Conservation (phyloP, 2,888 invertebrate species). For the Synergus itoensis region DNA sequence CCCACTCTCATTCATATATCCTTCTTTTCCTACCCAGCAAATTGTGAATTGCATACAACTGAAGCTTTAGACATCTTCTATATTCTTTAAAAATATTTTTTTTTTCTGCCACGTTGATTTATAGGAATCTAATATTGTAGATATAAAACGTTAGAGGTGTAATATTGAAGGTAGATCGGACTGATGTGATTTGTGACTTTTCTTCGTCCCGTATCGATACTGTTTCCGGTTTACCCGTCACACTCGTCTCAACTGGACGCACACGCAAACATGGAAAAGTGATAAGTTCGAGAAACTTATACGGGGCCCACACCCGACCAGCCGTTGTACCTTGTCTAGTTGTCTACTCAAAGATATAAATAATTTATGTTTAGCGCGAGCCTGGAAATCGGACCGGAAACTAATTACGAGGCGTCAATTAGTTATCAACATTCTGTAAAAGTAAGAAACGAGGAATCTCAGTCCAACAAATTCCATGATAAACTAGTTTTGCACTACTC, state of each 20-base stretch:
- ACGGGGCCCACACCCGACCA: constrained; percentile 44
- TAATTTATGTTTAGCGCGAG: constrained; percentile 58
- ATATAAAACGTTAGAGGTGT: neutral
- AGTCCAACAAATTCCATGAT: neutral
- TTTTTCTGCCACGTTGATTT: neutral
- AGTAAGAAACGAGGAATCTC: neutral
- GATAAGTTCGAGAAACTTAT: constrained; percentile 53
- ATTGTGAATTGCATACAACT: too few relatives aligned
- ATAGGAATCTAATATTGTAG: neutral
- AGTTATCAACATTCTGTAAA: constrained; percentile 40
- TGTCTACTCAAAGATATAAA: constrained; percentile 46
- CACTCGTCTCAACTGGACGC: constrained; percentile 49
- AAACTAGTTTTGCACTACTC: too few relatives aligned
- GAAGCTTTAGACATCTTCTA: too few relatives aligned
- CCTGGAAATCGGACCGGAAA: constrained; percentile 62
- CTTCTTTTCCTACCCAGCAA: neutral
- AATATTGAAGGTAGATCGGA: too few relatives aligned
- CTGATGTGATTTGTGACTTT: neutral
- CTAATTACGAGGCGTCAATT: constrained; percentile 58
- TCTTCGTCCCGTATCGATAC: neutral
- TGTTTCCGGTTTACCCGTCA: constrained; percentile 18
- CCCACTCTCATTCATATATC: neutral
- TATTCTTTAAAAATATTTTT: too few relatives aligned
- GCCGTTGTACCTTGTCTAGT: constrained; percentile 32
- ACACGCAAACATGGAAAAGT: constrained; percentile 49